Base-by-base conservation (phyloP, 2,113 vertebrate genomes). In the Aptenodytes patagonicus region DNA sequence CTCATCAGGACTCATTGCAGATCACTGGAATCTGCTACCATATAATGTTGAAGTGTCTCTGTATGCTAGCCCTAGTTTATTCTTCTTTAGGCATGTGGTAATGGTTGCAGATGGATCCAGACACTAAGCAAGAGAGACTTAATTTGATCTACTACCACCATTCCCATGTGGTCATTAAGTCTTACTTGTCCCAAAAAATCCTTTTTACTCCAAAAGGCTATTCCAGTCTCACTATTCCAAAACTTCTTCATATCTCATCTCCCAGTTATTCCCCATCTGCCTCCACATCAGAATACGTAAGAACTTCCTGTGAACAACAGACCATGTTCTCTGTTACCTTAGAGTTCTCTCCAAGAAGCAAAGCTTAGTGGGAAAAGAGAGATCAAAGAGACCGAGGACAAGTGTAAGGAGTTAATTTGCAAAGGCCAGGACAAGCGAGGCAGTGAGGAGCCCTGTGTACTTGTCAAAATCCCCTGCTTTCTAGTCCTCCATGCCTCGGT, bases 341-440 rank as follows among this genome's bases (percentile, higher is more conserved):
- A 62, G 31, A 54, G 22, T 64, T 88, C 21, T 77, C n/a, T 83
- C 49, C 26, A 60, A 54, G 57, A 76, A 76, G n/a, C 6, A 83
- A 86, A 90, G 14, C 19, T 90, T 46, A 58, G 31, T 36, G 51
- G 34, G 14, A 89, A 57, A 72, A 32, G 19, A 57, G 31, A 73
- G 16, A 90, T n/a, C 28, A 51, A 61, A 69, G 51, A 71, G 32
- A 55, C 11, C 1, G 0, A 62, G 20, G 5, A 46, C 0, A 0
- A 68, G 8, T 22, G 20, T 13, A 61, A 78, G 26, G 29, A 78
- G 34, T n/a, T 72, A 38, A 65, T 81, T 57, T 81, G 58, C 68
- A 81, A 69, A 87, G 51, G 24, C 18, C 15, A 21, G 38, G 15
- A 36, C 28, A 91, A 73, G 46, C 1, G 3, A 77, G 18, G 38